Conservation (phyloP, 2,888 invertebrate species). For the Microdon myrmicae region DNA sequence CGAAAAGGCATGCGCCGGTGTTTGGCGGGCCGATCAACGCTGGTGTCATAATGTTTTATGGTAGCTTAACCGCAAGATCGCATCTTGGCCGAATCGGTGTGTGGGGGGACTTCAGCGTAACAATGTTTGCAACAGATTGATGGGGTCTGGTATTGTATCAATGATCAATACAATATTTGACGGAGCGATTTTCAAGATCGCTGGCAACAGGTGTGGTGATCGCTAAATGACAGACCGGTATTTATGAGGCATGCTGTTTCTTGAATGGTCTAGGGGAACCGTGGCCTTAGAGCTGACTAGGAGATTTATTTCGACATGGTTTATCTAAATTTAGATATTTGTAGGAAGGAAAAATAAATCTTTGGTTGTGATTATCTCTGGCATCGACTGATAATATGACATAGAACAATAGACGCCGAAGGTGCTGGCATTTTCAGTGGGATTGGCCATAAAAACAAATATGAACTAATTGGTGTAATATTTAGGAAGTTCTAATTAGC, state of each 20-base stretch:
- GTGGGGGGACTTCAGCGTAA: slow-evolving; percentile 3
- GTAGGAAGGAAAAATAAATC: too few relatives aligned
- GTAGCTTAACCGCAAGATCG: slow-evolving; percentile 9
- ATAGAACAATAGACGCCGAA: too few relatives aligned
- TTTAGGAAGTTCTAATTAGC: too few relatives aligned
- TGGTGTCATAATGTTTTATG: slow-evolving; percentile 29
- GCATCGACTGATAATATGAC: too few relatives aligned
- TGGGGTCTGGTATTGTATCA: slow-evolving; percentile 34
- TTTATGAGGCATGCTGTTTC: slow-evolving; percentile 44
- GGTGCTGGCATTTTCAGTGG: too few relatives aligned
- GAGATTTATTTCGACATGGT: too few relatives aligned
- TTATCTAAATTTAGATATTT: too few relatives aligned
- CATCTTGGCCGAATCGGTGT: slow-evolving; percentile 4
- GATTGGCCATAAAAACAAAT: too few relatives aligned
- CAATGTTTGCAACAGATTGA: slow-evolving; percentile 39
- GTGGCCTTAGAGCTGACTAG: too few relatives aligned
- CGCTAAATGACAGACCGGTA: slow-evolving; percentile 40
- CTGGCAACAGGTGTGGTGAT: slow-evolving; percentile 39
- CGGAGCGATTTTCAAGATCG: slow-evolving; percentile 46
- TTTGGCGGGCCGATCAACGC: neutral
- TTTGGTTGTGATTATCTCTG: too few relatives aligned
- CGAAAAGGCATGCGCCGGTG: neutral
- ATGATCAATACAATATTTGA: slow-evolving; percentile 38
- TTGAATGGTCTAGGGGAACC: slow-evolving; percentile 37
- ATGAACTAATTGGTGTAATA: too few relatives aligned